Evolutionary conservation across 1,140 invertebrate genomes (phyloP).

Genomic region (Meloidogyne hapla): DNA sequence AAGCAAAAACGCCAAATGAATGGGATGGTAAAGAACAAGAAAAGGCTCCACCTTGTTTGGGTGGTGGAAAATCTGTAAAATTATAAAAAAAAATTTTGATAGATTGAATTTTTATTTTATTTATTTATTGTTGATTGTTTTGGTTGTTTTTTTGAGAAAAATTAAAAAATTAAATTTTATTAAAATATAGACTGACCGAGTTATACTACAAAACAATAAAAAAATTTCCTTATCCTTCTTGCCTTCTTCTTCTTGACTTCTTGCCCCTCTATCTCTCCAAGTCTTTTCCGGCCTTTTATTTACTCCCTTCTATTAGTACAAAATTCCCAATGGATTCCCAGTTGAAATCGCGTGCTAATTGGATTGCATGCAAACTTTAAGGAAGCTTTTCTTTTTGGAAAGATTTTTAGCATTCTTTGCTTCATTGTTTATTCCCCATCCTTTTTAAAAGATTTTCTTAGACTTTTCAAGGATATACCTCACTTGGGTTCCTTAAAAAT

Average conservation of each 20-base stretch:
- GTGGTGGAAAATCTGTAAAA: slow-evolving; percentile 17
- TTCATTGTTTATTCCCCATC: no score
- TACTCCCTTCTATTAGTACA: no score
- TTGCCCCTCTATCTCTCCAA: neutral
- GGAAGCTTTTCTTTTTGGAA: neutral
- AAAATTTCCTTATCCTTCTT: no score
- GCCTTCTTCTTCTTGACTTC: neutral
- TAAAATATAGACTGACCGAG: no score
- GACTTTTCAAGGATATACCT: neutral
- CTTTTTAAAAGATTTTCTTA: no score
- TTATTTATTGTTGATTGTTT: neutral
- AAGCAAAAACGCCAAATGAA: slow-evolving; percentile 46
- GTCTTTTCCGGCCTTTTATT: no score
- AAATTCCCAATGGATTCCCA: no score
- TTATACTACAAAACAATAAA: no score
- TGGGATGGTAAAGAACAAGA: slow-evolving; percentile 35
- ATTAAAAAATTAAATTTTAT: no score
- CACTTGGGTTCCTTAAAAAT: neutral
- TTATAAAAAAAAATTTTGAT: neutral
- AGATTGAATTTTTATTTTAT: neutral
- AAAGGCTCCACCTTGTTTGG: slow-evolving; percentile 23
- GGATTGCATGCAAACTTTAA: no score
- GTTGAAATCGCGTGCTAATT: no score
- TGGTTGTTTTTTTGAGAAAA: neutral
- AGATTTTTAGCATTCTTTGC: neutral